Evolutionary conservation across 2,113 vertebrate genomes (phyloP).

Genomic region (Pelusios castaneus): DNA sequence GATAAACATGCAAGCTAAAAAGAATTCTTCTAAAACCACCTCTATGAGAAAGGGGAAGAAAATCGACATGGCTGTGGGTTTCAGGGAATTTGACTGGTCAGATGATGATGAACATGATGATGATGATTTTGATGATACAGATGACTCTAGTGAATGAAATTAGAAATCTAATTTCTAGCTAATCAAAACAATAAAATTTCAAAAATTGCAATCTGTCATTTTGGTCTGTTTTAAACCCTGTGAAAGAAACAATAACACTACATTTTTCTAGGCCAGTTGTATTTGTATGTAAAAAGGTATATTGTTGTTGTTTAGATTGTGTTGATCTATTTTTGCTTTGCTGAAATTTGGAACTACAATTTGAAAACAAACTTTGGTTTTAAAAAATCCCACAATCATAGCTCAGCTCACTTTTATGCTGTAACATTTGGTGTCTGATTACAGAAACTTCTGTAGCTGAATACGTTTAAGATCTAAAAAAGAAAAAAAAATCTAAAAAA

Average conservation of each 20-base stretch:
- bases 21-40: constrained; percentile 92
- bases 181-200: constrained; percentile 62
- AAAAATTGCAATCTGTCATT: constrained; percentile 72
- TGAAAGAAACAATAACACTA: constrained; percentile 54
- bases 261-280: constrained; percentile 59
- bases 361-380: constrained; percentile 46
- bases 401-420: constrained; percentile 52
- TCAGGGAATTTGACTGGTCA: constrained; percentile 88
- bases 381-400: constrained; percentile 42
- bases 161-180: constrained; percentile 57
- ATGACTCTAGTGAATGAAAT: constrained; percentile 81
- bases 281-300: constrained; percentile 55
- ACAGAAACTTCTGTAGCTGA: constrained; percentile 69
- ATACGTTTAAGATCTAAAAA: constrained; percentile 53
- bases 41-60: constrained; percentile 91
- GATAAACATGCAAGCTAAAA: constrained; percentile 94
- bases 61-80: constrained; percentile 91
- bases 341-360: constrained; percentile 68
- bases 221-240: constrained; percentile 75
- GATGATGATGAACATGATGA: constrained; percentile 81
- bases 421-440: constrained; percentile 73
- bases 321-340: constrained; percentile 68
- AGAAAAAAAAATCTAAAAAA: constrained; percentile 47
- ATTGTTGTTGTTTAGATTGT: constrained; percentile 57
- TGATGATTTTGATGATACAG: constrained; percentile 76